phyloP scores from a whole-genome alignment of 2,113 vertebrate genomes.

The Tragulus kanchil region DNA sequence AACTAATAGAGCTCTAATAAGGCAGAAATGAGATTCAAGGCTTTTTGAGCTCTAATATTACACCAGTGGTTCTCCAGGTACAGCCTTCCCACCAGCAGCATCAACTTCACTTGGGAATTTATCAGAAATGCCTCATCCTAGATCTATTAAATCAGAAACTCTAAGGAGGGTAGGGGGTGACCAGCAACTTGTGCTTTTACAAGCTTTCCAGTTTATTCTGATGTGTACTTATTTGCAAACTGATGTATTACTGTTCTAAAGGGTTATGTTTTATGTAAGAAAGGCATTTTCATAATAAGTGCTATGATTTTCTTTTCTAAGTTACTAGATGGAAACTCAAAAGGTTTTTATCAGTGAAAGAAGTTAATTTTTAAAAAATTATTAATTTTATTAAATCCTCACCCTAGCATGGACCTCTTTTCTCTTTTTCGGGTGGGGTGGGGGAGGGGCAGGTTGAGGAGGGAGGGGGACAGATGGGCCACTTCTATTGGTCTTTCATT shows the following conservation, averaged over 20 bases:
- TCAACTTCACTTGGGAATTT: neutral
- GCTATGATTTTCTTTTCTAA: neutral
- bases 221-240: neutral
- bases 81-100: neutral
- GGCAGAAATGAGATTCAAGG: neutral
- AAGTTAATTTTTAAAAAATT: neutral
- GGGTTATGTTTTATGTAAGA: neutral
- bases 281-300: neutral
- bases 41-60: neutral
- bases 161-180: neutral
- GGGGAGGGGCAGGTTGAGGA: too few relatives aligned
- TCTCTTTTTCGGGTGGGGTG: neutral
- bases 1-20: neutral
- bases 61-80: neutral
- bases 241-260: neutral
- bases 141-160: neutral
- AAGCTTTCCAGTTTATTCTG: neutral
- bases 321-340: neutral
- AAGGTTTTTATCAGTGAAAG: conserved; percentile 24
- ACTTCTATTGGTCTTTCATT: neutral
- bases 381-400: neutral
- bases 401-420: neutral
- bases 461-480: too few relatives aligned
- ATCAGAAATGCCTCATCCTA: neutral
- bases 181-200: neutral